Base-by-base conservation (phyloP, 2,888 invertebrate species). In the Lymantria monacha region DNA sequence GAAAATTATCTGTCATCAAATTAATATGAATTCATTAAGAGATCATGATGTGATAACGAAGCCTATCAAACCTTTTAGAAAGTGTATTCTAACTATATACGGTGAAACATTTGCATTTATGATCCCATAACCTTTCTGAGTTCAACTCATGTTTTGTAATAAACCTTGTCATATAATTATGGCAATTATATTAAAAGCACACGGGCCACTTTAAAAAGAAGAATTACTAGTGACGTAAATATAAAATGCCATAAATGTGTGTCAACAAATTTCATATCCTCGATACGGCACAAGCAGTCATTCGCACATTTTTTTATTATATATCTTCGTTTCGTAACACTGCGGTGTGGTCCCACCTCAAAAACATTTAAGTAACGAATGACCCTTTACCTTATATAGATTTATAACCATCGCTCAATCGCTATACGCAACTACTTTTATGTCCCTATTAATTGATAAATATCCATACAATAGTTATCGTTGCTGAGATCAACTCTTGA, bases 361-460 rank as follows among this genome's bases (percentile, higher is more conserved):
- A 69, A 63, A 53, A 58, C 55, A 59, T 64, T 64, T 57, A 70
- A 64, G 57, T 63, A 59, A 63, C 53, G 67, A 59, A 62, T 82
- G 78, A 81, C 77, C 80, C 81, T 71, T 75, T 76, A 63, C 82
- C 81, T 74, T 81, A 72, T 75, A 71, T 51, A 74, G 61, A 57
- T 59, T 61, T 63, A 63, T 69, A 55, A 59, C 57, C 63, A 53
- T 59, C 59, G 74, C 57, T 53, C 57, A 63, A 54, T 57, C 51
- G 48, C 64, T 65, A 66, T 72, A 72, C 69, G 66, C 60, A 69
- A 64, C 61, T 51, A 57, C 66, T 55, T 66, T 59, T 57, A 51
- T 55, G 54, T 62, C 51, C 48, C 51, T 48, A 64, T 61, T 53
- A 55, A 52, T 30, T 42, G 42, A 44, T 54, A 54, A 48, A 22